phyloP scores from a whole-genome alignment of 1,140 invertebrate genomes.

The Lucilia cuprina region DNA sequence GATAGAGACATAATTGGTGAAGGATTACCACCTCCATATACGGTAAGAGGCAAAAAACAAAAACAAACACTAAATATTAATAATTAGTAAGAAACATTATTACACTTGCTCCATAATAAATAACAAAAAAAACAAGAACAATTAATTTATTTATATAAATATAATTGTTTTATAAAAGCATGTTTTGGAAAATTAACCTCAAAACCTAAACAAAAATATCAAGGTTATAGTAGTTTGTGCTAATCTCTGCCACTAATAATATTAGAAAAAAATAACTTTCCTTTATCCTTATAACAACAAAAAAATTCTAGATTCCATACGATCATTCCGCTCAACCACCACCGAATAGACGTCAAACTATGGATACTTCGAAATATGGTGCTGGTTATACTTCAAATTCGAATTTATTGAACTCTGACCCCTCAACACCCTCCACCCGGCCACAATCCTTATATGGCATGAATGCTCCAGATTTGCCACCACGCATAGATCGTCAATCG shows the following conservation, averaged over 20 bases:
- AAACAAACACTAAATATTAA: too few relatives aligned
- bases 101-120: slow-evolving; percentile 8
- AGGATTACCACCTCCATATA: slow-evolving; percentile 78
- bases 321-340: slow-evolving; percentile 51
- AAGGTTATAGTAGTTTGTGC: neutral
- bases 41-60: slow-evolving; percentile 66
- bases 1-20: slow-evolving; percentile 67
- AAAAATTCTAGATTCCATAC: slow-evolving; percentile 56
- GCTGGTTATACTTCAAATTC: slow-evolving; percentile 40
- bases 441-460: slow-evolving; percentile 59
- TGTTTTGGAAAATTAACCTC: neutral
- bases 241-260: neutral
- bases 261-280: too few relatives aligned
- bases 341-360: slow-evolving; percentile 52
- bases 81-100: neutral
- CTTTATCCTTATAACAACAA: neutral
- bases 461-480: slow-evolving; percentile 79
- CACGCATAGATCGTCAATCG: slow-evolving; percentile 78
- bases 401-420: slow-evolving; percentile 43
- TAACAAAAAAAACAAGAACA: slow-evolving; percentile 10
- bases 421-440: slow-evolving; percentile 40
- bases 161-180: slow-evolving; percentile 19
- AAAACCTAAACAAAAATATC: neutral
- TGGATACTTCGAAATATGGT: slow-evolving; percentile 57
- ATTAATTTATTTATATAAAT: too few relatives aligned